Percentiles rank a stretch among this genome's conserved stretches.
Conservation (phyloP, 2,797 vertebrate genomes). For the Erpetoichthys calabaricus region DNA sequence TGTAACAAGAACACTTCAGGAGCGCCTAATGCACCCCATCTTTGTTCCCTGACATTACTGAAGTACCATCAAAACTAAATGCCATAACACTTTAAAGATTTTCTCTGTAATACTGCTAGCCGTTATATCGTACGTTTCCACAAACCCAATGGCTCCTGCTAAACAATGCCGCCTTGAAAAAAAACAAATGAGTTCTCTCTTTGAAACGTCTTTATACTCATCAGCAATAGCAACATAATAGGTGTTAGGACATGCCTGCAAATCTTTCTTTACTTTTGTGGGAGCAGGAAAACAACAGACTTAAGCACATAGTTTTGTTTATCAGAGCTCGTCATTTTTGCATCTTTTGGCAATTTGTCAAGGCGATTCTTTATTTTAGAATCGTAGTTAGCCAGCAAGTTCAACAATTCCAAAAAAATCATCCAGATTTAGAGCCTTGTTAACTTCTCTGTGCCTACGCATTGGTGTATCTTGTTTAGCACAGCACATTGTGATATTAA, state of each 20-base stretch:
- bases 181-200: not conserved
- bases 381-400: slow-evolving; percentile 9
- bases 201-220: slow-evolving; percentile 6
- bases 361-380: slow-evolving; percentile 3
- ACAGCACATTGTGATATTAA: slow-evolving; percentile 8
- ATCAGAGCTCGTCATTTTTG: slow-evolving; percentile 1
- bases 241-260: not conserved
- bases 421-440: slow-evolving; percentile 8
- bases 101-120: too few relatives aligned
- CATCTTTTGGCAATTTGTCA: slow-evolving; percentile 6
- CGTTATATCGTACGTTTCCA: too few relatives aligned
- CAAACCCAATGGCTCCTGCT: slow-evolving; percentile 11
- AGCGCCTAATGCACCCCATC: too few relatives aligned
- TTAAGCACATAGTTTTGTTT: slow-evolving; percentile 3
- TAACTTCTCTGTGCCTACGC: slow-evolving; percentile 3
- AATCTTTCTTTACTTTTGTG: not conserved
- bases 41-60: too few relatives aligned
- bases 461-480: slow-evolving; percentile 7
- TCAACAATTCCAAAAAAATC: slow-evolving; percentile 12
- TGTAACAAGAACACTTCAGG: too few relatives aligned
- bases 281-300: not conserved
- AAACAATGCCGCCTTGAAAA: not conserved
- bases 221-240: slow-evolving; percentile 3
- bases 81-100: too few relatives aligned
- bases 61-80: too few relatives aligned